Conservation (phyloP, 92 coral and sea anemone species). For the Muricea muricata region DNA sequence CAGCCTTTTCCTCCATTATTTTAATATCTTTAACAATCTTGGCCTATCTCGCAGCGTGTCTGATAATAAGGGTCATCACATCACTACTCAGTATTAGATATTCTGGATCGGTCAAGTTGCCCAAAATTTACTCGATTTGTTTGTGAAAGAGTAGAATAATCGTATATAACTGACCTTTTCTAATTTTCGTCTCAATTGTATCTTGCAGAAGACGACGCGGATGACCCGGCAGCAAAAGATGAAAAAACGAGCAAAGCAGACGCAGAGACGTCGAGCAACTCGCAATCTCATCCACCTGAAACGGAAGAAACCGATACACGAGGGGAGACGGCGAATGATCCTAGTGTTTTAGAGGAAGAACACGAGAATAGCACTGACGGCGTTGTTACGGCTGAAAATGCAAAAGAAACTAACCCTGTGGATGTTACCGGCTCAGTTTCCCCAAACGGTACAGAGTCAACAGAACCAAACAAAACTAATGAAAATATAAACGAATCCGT, state of each 20-base stretch:
- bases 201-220: neutral
- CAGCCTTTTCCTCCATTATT: too few species aligned
- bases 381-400: neutral
- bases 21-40: too few species aligned
- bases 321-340: neutral
- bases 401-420: neutral
- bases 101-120: too few species aligned
- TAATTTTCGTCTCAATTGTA: neutral
- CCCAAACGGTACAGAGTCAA: neutral
- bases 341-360: neutral
- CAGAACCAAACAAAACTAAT: neutral
- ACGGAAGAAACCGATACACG: neutral
- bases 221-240: constrained; percentile 36
- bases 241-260: constrained; percentile 28
- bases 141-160: too few species aligned
- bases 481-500: neutral
- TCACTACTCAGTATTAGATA: too few species aligned
- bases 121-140: too few species aligned
- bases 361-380: neutral
- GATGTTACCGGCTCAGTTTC: neutral
- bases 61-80: too few species aligned
- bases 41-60: too few species aligned
- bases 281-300: neutral
- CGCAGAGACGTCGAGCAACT: neutral
- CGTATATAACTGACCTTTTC: too few species aligned